These are phyloP conservation scores for Diuraphis noxia DNA, from an alignment of 1,140 invertebrate genomes.

Conservation along the genomic window DNA sequence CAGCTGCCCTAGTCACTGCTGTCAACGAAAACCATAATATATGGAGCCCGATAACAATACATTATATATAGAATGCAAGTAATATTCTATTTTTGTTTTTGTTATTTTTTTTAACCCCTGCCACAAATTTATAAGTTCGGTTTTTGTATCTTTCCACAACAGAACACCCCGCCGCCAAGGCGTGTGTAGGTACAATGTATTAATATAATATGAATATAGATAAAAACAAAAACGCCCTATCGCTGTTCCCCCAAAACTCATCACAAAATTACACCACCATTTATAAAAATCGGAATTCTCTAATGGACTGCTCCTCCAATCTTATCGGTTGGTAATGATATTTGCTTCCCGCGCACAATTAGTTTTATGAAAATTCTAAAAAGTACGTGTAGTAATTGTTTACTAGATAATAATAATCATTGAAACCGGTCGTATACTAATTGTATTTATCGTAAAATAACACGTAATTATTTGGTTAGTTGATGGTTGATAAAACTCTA, in stretches of 20 bases:
- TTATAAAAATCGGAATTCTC: neutral
- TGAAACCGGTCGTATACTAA: neutral
- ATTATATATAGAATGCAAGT: constrained; percentile 7
- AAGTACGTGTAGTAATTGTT: neutral
- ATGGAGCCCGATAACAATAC: constrained; percentile 38
- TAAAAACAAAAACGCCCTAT: neutral
- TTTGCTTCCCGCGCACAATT: neutral
- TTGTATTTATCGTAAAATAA: neutral
- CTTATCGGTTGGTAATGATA: neutral
- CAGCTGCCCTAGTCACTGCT: constrained; percentile 24
- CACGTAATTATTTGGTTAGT: neutral
- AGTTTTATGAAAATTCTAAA: neutral
- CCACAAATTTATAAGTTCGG: constrained; percentile 10
- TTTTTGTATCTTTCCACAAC: constrained; percentile 2
- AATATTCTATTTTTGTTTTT: constrained; percentile 28
- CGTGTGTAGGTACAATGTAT: neutral
- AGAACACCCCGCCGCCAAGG: neutral
- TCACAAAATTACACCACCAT: neutral
- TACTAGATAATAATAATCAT: neutral
- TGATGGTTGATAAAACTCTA: neutral
- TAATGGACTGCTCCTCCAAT: constrained; percentile 7
- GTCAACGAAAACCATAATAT: constrained; percentile 46
- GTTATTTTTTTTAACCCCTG: neutral
- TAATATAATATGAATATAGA: neutral
- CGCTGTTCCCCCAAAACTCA: neutral